A percentile compares a stretch with the other conserved stretches of the same genome.
Evolutionary conservation across 2,797 vertebrate genomes (phyloP).

Genomic region (Sebastiscus tertius): DNA sequence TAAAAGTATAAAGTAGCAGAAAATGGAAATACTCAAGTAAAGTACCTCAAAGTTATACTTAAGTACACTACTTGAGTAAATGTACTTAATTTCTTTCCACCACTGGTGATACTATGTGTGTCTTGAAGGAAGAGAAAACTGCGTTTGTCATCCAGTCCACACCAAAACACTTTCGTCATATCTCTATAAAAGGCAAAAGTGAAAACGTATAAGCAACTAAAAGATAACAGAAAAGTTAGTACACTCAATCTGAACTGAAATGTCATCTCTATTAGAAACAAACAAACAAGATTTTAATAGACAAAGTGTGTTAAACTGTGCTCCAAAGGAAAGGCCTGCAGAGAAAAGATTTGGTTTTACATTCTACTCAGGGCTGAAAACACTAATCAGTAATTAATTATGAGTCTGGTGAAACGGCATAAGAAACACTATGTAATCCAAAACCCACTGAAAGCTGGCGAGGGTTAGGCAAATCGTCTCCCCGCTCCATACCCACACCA

Average conservation of each 20-base stretch:
- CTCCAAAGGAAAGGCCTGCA: constrained; percentile 4
- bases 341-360: constrained; percentile 21
- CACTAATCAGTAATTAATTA: constrained; percentile 62
- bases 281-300: background rate
- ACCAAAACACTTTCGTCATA: background rate
- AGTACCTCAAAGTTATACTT: no score
- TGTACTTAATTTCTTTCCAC: background rate
- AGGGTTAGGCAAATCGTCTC: constrained; percentile 43
- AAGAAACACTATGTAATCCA: constrained; percentile 47
- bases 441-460: constrained; percentile 26
- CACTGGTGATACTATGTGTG: background rate
- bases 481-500: background rate
- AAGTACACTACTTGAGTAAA: no score
- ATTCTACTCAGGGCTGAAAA: constrained; percentile 45
- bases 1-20: no score
- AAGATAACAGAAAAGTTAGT: background rate
- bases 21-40: no score
- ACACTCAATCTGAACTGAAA: background rate
- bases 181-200: background rate
- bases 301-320: constrained; percentile 4
- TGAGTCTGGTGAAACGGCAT: constrained; percentile 24
- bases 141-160: background rate
- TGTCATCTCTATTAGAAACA: background rate
- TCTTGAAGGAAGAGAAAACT: background rate
- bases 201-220: background rate